A percentile compares a stretch with the other conserved stretches of the same genome.
Conservation (phyloP, 1,140 invertebrate species). For the Eciton burchellii region DNA sequence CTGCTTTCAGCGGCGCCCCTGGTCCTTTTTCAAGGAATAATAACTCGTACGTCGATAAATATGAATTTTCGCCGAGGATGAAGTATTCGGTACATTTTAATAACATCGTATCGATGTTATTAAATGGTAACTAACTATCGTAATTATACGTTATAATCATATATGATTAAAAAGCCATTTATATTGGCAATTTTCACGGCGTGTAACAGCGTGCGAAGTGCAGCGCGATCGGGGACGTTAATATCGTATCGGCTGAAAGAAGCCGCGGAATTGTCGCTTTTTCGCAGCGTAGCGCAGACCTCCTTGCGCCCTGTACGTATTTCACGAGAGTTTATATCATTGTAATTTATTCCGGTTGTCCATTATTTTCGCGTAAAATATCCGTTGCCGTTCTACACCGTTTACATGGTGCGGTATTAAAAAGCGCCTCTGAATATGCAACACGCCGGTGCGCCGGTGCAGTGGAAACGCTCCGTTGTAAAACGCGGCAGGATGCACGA, state of each 20-base stretch:
- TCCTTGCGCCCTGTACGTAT: neutral
- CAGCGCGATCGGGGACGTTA: too few species aligned
- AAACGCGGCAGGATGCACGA: constrained; percentile 14
- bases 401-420: constrained; percentile 22
- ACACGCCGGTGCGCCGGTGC: constrained; percentile 2
- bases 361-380: constrained; percentile 25
- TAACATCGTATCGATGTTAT: too few species aligned
- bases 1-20: neutral
- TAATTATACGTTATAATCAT: neutral
- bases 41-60: too few species aligned
- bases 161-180: too few species aligned
- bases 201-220: too few species aligned
- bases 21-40: neutral
- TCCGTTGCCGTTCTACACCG: neutral
- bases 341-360: constrained; percentile 23
- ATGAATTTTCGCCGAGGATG: too few species aligned
- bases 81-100: too few species aligned
- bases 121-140: too few species aligned
- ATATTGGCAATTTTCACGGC: too few species aligned
- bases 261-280: neutral
- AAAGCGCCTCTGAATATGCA: constrained; percentile 16
- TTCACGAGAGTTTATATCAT: constrained; percentile 1
- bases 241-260: too few species aligned
- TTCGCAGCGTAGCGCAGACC: neutral
- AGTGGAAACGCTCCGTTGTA: neutral